phyloP scores from a whole-genome alignment of 2,113 vertebrate species.

The Colius striatus region DNA sequence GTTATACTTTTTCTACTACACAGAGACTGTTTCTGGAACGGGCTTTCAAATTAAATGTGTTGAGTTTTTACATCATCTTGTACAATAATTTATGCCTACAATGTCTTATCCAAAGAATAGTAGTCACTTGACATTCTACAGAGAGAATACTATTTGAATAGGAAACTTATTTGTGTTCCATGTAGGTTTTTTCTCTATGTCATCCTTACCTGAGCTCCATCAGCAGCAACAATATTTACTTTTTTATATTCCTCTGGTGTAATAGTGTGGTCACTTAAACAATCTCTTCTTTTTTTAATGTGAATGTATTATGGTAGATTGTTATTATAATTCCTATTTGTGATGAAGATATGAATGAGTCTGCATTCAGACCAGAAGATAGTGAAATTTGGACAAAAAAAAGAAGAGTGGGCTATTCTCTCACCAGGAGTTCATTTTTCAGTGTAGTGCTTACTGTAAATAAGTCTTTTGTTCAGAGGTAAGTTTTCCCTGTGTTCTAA shows the following conservation, averaged over 20 bases:
- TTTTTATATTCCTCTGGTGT: neutral
- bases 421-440: neutral
- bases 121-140: neutral
- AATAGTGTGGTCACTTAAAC: neutral
- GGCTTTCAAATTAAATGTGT: neutral
- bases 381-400: neutral
- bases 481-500: neutral
- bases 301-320: neutral
- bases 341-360: neutral
- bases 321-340: neutral
- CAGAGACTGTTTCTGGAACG: neutral
- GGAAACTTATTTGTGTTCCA: neutral
- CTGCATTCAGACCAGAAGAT: neutral
- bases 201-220: neutral
- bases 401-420: neutral
- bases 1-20: neutral
- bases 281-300: neutral
- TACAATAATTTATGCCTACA: neutral
- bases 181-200: neutral
- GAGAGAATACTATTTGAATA: neutral
- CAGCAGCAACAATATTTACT: neutral
- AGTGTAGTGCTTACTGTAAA: neutral
- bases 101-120: neutral
- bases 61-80: neutral
- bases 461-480: neutral